Evolutionary conservation across 2,113 vertebrate species (phyloP), one percentile per base, ranked within the genome.

Genomic region (Eptesicus fuscus): DNA sequence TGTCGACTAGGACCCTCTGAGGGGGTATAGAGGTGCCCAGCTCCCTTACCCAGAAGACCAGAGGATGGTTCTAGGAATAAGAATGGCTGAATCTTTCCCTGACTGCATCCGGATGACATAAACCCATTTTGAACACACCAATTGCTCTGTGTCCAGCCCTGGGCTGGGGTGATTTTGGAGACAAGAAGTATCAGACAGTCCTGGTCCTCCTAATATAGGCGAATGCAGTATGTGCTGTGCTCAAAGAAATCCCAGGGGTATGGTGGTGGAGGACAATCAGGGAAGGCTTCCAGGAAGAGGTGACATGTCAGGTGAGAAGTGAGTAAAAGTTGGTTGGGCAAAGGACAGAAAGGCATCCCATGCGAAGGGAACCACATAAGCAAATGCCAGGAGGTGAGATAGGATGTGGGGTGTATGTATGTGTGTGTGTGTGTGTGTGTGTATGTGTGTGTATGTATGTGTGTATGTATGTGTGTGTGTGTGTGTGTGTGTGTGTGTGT

Each of bases 271-370:
- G 40, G 25, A n/a, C 13, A 88, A 22, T 93, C 80, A 82, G 35
- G 65, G 49, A 88, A 44, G 61, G 20, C n/a, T 86, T 83, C 82
- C 73, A 83, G 14, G 28, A 94, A 76, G 83, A 88, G 71, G 78
- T n/a, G 25, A 18, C 22, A 9, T 69, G 20, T 23, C 12, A 16
- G 80, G 25, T 40, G 61, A 77, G 47, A 83, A 89, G 28, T 88
- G 8, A 91, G 13, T 47, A 23, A 42, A 86, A 59, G 28, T 4
- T 42, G 67, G 17, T 4, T 71, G 28, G 40, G 35, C 20, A 49
- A 85, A 91, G 83, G 63, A 69, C 56, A 56, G 44, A 89, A 53
- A 69, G 63, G 3, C 17, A 25, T 73, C 9, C 28, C 32, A 5
- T 2, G 23, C 2, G 18, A 35, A 61, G 18, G 10, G 71, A 67